Conservation (phyloP, 2,797 vertebrate species). For the Gymnoscopelus microlampas region DNA sequence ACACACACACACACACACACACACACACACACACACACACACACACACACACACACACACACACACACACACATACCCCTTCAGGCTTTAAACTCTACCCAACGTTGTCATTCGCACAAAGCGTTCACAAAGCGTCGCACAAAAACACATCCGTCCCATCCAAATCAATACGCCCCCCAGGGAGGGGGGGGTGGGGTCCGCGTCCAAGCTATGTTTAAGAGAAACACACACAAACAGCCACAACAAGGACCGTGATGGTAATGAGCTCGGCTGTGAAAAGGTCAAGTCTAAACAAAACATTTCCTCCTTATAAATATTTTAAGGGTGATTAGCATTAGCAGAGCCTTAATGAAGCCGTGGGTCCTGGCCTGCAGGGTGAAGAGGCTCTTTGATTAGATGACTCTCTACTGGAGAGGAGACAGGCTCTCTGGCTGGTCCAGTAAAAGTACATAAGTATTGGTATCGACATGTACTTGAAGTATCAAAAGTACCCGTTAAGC, state of each 20-base stretch:
- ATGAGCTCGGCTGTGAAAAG: conserved; percentile 78
- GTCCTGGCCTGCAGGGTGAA: conserved; percentile 11
- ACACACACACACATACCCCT: conserved; percentile 32
- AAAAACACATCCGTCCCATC: conserved; percentile 55
- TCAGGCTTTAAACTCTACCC: conserved; percentile 50
- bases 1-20: conserved; percentile 15
- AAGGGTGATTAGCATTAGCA: conserved; percentile 80
- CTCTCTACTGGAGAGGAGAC: conserved; percentile 24
- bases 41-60: conserved; percentile 20
- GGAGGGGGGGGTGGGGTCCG: conserved; percentile 12
- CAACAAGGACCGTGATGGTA: conserved; percentile 75
- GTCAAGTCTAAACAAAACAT: conserved; percentile 84
- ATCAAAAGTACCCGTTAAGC: too few relatives aligned
- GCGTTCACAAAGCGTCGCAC: conserved; percentile 53
- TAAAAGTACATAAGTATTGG: too few relatives aligned
- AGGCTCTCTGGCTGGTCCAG: too few relatives aligned
- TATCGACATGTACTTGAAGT: too few relatives aligned
- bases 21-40: conserved; percentile 6
- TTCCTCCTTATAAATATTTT: conserved; percentile 82
- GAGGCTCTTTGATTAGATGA: conserved; percentile 37
- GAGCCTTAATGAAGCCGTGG: conserved; percentile 77
- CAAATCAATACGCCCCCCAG: conserved; percentile 76
- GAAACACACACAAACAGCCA: conserved; percentile 33
- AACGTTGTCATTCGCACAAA: conserved; percentile 69
- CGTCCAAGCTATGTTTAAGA: conserved; percentile 48